Percentiles rank a stretch among this genome's conserved stretches.
phyloP scores from a whole-genome alignment of 2,888 invertebrate species.

The Automeris io region DNA sequence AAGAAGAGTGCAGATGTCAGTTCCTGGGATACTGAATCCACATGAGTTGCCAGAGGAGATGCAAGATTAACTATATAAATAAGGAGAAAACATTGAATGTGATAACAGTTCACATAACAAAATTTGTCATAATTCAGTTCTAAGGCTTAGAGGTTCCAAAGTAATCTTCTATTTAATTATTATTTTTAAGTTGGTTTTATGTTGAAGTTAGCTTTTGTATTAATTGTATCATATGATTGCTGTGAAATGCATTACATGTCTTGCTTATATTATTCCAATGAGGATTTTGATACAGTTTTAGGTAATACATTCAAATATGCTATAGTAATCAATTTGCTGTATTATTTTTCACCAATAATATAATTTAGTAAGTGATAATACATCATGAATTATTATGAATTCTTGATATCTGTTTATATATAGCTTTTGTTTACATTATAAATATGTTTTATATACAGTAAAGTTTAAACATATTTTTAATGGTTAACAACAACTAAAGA shows the following conservation, averaged over 20 bases:
- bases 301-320: not conserved
- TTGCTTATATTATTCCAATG: not conserved
- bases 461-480: too few species aligned
- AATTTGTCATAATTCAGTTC: constrained; percentile 8
- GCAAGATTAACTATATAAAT: constrained; percentile 83
- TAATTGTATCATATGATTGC: not conserved
- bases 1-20: constrained; percentile 92
- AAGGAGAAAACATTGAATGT: constrained; percentile 22
- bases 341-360: not conserved
- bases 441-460: too few species aligned
- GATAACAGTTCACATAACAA: constrained; percentile 43
- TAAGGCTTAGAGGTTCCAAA: not conserved
- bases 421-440: too few species aligned
- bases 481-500: too few species aligned
- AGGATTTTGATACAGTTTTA: not conserved
- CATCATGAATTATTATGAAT: too few species aligned
- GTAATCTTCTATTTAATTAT: not conserved
- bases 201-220: not conserved
- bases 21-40: constrained; percentile 97
- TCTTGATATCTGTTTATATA: too few species aligned
- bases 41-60: constrained; percentile 97
- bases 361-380: too few species aligned
- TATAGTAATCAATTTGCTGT: not conserved
- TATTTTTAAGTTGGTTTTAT: not conserved
- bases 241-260: not conserved